phyloP scores from a whole-genome alignment of 2,797 vertebrate species.

The Simalia tracyae region DNA sequence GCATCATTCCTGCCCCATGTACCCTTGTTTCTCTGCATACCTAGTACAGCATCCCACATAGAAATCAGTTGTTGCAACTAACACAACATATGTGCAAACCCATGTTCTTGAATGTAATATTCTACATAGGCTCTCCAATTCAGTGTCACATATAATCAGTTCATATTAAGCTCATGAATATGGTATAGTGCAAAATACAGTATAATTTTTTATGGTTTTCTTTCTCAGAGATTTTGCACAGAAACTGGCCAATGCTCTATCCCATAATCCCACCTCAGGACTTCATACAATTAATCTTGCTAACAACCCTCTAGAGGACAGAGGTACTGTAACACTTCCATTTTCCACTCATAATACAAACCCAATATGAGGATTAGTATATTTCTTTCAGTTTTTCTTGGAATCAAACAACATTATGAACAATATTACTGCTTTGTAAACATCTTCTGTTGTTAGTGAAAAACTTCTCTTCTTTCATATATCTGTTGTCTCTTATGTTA shows the following conservation, averaged over 20 bases:
- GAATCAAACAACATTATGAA: constrained; percentile 22
- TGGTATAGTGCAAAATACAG: constrained; percentile 33
- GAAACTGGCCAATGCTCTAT: constrained; percentile 88
- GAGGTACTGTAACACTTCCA: constrained; percentile 78
- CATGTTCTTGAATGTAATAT: background rate
- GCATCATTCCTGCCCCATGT: background rate
- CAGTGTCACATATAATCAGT: background rate
- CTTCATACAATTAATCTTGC: constrained; percentile 93
- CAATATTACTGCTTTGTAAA: constrained; percentile 29
- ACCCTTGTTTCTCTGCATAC: background rate
- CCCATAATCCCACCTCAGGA: constrained; percentile 90
- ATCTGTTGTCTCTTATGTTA: background rate
- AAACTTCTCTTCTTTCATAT: constrained; percentile 14
- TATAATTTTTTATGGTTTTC: constrained; percentile 6
- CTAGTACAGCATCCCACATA: background rate
- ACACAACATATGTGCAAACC: background rate
- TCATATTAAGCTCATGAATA: constrained; percentile 31
- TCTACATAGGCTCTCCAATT: background rate
- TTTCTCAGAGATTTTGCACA: constrained; percentile 88
- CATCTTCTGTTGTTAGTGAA: constrained; percentile 29
- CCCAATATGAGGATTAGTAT: constrained; percentile 18
- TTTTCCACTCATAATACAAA: background rate
- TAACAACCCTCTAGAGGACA: constrained; percentile 93
- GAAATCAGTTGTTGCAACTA: background rate
- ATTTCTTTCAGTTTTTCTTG: background rate